Percentiles rank a stretch among this genome's conserved stretches.
phyloP scores from a whole-genome alignment of 2,797 vertebrate species.

The Streptopelia turtur region DNA sequence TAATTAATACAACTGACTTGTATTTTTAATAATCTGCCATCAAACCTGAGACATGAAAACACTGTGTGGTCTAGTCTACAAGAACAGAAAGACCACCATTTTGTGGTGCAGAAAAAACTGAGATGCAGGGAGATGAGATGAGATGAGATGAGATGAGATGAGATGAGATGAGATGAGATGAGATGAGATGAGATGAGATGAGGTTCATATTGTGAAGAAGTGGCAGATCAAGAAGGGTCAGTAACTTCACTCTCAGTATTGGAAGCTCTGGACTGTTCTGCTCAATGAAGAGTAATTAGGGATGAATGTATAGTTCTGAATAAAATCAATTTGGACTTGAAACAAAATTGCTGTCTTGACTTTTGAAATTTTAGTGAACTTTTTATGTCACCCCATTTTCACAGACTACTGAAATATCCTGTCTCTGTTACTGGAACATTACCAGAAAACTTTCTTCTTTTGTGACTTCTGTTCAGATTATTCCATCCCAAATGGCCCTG shows the following conservation, averaged over 20 bases:
- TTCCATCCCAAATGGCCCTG: background rate
- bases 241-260: background rate
- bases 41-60: background rate
- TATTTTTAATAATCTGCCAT: background rate
- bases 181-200: background rate
- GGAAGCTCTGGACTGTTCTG: background rate
- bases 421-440: background rate
- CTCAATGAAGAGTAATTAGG: background rate
- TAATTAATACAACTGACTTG: background rate
- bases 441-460: background rate
- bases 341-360: background rate
- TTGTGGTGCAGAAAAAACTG: background rate
- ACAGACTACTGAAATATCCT: background rate
- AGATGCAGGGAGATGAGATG: background rate
- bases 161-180: background rate
- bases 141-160: background rate
- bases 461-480: background rate
- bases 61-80: background rate
- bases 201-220: background rate
- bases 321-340: background rate
- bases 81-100: background rate
- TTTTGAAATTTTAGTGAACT: background rate
- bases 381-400: background rate
- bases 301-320: background rate
- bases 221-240: background rate